Conservation (phyloP, 2,113 vertebrate species). For the Promerops cafer region DNA sequence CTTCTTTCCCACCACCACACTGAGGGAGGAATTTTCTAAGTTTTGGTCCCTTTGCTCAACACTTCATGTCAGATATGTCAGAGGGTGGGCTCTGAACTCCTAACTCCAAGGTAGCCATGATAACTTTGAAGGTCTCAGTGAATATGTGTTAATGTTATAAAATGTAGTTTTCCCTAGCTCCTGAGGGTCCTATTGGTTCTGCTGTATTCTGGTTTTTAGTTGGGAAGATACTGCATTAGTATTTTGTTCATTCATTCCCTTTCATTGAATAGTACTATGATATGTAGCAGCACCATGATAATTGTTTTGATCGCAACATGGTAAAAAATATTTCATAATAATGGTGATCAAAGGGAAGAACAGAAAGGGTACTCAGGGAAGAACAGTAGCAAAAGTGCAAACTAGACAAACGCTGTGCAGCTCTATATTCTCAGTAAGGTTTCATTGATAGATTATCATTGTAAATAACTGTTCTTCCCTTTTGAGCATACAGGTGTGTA, state of each 20-base stretch:
- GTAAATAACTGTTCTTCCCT: neutral
- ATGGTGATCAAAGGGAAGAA: neutral
- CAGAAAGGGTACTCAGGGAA: neutral
- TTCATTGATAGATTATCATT: neutral
- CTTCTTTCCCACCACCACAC: neutral
- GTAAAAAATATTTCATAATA: neutral
- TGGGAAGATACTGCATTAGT: neutral
- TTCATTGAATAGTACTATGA: neutral
- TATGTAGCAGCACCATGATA: neutral
- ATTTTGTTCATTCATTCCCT: neutral
- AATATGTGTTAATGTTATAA: neutral
- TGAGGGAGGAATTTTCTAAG: neutral
- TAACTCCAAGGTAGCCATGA: neutral
- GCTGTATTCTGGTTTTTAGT: neutral
- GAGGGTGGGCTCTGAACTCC: rapidly evolving
- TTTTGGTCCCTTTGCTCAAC: neutral
- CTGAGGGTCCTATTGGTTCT: neutral
- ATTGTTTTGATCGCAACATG: neutral
- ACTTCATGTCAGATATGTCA: neutral
- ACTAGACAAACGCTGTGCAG: neutral
- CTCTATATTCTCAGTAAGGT: neutral
- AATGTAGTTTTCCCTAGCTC: neutral
- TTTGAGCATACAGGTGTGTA: neutral
- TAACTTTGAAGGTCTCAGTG: neutral
- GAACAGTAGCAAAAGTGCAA: neutral